A percentile compares a stretch with the other conserved stretches of the same genome.
phyloP scores from a whole-genome alignment of 2,113 vertebrate species.

The Oxyura jamaicensis region DNA sequence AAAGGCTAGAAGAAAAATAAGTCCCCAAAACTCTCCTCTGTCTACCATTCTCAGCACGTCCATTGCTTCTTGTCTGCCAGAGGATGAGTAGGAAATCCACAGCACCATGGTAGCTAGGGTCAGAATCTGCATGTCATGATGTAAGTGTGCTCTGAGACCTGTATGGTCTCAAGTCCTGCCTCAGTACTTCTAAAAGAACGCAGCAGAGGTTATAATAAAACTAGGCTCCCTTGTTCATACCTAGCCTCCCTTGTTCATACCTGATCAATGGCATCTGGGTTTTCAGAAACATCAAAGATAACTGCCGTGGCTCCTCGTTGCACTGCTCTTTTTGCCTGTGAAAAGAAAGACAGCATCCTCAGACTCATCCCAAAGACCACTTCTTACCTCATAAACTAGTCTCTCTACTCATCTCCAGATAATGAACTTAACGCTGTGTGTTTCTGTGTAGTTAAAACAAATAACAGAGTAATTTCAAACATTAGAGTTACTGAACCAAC shows the following conservation, averaged over 20 bases:
- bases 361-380: slow-evolving; percentile 15
- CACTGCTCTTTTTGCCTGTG: slow-evolving; percentile 94
- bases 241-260: slow-evolving; percentile 71
- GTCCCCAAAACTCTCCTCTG: background rate
- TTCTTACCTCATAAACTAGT: background rate
- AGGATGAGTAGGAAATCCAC: background rate
- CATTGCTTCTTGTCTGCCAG: background rate
- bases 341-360: slow-evolving; percentile 62
- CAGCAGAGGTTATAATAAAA: background rate
- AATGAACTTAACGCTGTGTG: background rate
- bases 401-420: background rate
- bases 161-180: background rate
- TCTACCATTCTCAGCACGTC: background rate
- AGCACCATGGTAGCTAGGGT: background rate
- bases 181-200: background rate
- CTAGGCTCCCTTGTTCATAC: slow-evolving; percentile 70
- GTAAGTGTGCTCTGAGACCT: background rate
- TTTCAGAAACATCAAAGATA: slow-evolving; percentile 99
- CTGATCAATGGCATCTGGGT: slow-evolving; percentile 98
- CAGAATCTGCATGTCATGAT: background rate
- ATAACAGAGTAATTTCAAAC: background rate
- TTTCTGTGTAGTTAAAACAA: background rate
- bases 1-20: background rate
- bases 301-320: slow-evolving; percentile 97
- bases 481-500: background rate